Percentiles rank a stretch among this genome's conserved stretches.
These are phyloP conservation scores for Dromius quadrimaculatus DNA, from an alignment of 2,888 invertebrate genomes.

Conservation along the genomic window DNA sequence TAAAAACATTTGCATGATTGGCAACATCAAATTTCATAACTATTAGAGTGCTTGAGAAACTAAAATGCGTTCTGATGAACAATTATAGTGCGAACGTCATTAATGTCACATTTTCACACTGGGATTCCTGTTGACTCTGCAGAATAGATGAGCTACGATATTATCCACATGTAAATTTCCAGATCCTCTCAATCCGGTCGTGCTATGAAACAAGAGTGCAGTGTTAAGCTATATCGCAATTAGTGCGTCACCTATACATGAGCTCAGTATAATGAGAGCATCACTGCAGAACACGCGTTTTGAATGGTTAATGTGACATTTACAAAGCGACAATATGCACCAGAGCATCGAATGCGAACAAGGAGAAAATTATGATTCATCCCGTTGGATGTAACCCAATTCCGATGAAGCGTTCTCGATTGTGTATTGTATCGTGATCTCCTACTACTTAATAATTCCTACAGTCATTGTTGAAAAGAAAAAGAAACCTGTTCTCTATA, in stretches of 20 bases:
- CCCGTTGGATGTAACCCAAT: neutral
- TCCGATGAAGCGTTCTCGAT: slow-evolving; percentile 3
- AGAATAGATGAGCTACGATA: too few species aligned
- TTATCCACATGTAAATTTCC: too few species aligned
- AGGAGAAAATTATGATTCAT: slow-evolving; percentile 25
- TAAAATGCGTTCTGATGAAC: too few species aligned
- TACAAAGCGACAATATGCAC: slow-evolving; percentile 21
- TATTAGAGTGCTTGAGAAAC: too few species aligned
- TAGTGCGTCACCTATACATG: slow-evolving; percentile 44
- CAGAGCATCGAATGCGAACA: neutral
- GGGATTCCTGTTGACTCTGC: too few species aligned
- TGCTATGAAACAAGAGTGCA: too few species aligned
- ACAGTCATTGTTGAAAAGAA: too few species aligned
- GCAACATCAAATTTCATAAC: too few species aligned
- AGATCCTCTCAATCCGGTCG: too few species aligned
- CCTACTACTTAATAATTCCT: neutral
- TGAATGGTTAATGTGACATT: slow-evolving; percentile 51
- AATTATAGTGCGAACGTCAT: too few species aligned
- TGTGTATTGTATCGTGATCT: slow-evolving; percentile 1
- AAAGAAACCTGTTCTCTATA: slow-evolving; percentile 17
- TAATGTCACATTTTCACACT: too few species aligned
- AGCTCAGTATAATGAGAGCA: slow-evolving; percentile 46
- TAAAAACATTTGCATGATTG: too few species aligned
- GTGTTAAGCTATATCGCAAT: slow-evolving; percentile 34
- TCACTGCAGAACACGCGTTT: slow-evolving; percentile 43